phyloP scores from a whole-genome alignment of 2,113 vertebrate species.

The Pseudonaja textilis region DNA sequence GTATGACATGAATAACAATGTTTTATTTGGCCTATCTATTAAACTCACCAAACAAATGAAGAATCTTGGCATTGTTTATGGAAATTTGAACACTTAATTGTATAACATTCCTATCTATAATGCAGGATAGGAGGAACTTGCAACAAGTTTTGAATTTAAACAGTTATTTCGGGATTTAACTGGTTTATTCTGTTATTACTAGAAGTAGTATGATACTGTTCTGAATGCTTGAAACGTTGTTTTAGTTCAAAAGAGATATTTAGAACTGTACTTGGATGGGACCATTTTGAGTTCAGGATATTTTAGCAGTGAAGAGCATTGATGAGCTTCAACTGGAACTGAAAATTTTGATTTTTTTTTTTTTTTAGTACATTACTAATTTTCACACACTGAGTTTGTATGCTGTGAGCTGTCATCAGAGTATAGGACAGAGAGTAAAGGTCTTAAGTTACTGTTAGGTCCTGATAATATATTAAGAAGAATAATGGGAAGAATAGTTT shows the following conservation, averaged over 20 bases:
- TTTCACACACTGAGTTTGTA: background rate
- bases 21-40: background rate
- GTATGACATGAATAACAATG: background rate
- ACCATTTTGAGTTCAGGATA: background rate
- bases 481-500: background rate
- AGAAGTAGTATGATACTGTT: background rate
- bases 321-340: background rate
- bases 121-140: background rate
- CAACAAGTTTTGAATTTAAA: background rate
- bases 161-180: background rate
- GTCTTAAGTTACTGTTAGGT: background rate
- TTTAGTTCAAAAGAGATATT: background rate
- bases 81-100: background rate
- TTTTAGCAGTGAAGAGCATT: background rate
- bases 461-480: background rate
- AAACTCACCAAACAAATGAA: background rate
- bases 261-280: background rate
- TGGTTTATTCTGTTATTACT: background rate
- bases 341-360: background rate
- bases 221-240: background rate
- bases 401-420: background rate
- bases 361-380: background rate
- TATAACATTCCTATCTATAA: background rate
- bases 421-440: background rate
- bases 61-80: background rate